Evolutionary conservation across 2,888 invertebrate species (phyloP).

Genomic region (Idaea biselata): DNA sequence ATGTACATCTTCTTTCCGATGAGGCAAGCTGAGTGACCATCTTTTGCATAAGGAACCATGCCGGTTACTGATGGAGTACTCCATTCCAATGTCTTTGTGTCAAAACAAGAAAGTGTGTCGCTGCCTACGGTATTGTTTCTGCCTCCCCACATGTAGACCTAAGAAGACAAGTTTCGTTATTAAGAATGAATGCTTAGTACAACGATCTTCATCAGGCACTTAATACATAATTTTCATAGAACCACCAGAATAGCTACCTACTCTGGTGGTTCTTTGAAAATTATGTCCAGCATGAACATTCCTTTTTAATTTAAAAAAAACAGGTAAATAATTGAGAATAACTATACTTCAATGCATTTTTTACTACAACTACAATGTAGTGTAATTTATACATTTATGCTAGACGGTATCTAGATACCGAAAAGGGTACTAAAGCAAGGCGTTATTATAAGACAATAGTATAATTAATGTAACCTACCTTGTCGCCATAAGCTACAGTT

Average conservation of each 20-base stretch:
- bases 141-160: conserved; percentile 95
- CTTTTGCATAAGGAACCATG: conserved; percentile 88
- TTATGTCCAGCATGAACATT: too few relatives aligned
- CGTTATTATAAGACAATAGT: background rate
- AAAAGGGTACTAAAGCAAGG: background rate
- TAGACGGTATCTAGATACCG: background rate
- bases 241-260: too few relatives aligned
- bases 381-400: background rate
- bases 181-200: background rate
- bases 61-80: conserved; percentile 84
- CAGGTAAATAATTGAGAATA: too few relatives aligned
- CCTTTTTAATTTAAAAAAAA: too few relatives aligned
- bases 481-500: conserved; percentile 88
- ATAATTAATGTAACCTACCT: conserved; percentile 58
- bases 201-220: too few relatives aligned
- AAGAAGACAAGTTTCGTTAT: conserved; percentile 4
- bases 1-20: conserved; percentile 91
- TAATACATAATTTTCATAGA: too few relatives aligned
- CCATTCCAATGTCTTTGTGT: conserved; percentile 86
- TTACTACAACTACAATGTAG: too few relatives aligned
- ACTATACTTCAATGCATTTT: too few relatives aligned
- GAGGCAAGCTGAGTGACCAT: conserved; percentile 94
- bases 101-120: conserved; percentile 89
- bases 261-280: too few relatives aligned
- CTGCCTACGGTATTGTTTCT: conserved; percentile 91